Evolutionary conservation across 2,888 invertebrate genomes (phyloP).

Genomic region (Plebejus anna): DNA sequence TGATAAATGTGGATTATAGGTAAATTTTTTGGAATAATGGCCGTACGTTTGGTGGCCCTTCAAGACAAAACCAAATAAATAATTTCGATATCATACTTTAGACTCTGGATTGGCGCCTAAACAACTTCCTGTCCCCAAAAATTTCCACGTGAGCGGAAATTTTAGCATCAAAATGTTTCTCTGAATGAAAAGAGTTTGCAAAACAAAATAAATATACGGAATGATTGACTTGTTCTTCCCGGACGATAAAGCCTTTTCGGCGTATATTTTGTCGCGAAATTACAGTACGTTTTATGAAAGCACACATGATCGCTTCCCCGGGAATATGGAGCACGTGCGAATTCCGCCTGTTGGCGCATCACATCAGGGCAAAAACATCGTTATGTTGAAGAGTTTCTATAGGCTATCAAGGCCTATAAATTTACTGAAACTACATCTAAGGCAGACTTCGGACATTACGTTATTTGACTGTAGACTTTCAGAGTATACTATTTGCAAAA

Average conservation of each 20-base stretch:
- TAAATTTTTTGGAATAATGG: too few relatives aligned
- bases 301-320: background rate
- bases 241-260: background rate
- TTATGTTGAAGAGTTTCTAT: too few relatives aligned
- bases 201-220: background rate
- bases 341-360: background rate
- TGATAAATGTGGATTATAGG: too few relatives aligned
- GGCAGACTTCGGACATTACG: too few relatives aligned
- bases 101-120: background rate
- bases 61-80: too few relatives aligned
- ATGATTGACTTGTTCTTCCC: background rate
- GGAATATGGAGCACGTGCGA: background rate
- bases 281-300: constrained; percentile 5
- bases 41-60: too few relatives aligned
- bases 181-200: background rate
- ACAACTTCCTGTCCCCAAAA: background rate
- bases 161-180: background rate
- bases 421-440: too few relatives aligned
- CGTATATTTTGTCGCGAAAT: background rate
- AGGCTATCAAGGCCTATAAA: too few relatives aligned
- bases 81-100: too few relatives aligned
- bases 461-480: too few relatives aligned
- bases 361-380: background rate
- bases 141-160: background rate
- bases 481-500: too few relatives aligned